Evolutionary conservation across 2,113 vertebrate genomes (phyloP).

Genomic region (Pongo pygmaeus): DNA sequence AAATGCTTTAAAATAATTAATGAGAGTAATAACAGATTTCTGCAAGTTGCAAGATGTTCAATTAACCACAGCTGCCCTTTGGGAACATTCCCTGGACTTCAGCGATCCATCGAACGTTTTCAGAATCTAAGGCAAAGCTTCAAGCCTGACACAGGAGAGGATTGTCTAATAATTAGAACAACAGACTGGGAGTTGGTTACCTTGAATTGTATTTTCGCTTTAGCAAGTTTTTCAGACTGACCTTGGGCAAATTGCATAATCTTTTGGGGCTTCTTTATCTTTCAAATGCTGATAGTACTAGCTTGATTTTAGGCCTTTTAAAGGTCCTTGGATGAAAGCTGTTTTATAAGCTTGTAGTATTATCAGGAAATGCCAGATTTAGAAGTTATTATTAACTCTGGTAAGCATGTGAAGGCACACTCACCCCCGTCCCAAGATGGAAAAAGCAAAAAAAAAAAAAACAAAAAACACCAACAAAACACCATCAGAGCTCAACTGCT

Average conservation of each 20-base stretch:
- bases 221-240: constrained; percentile 62
- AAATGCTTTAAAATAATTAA: constrained; percentile 74
- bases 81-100: constrained; percentile 52
- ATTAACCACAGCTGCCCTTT: constrained; percentile 56
- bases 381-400: constrained; percentile 70
- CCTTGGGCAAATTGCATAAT: constrained; percentile 65
- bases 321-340: constrained; percentile 66
- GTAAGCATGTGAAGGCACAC: not conserved
- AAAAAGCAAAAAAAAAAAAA: not conserved
- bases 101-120: constrained; percentile 13
- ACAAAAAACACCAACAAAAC: not conserved
- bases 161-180: constrained; percentile 67
- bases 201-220: constrained; percentile 66
- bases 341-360: constrained; percentile 59
- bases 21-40: constrained; percentile 65
- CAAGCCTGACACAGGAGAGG: not conserved
- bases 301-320: constrained; percentile 57
- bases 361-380: constrained; percentile 74
- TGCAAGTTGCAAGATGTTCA: constrained; percentile 72
- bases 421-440: not conserved
- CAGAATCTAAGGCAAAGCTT: constrained; percentile 45
- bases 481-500: constrained; percentile 22
- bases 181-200: constrained; percentile 52
- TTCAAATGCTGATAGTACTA: constrained; percentile 65
- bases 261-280: constrained; percentile 67